Evolutionary conservation across 2,888 invertebrate genomes (phyloP).

Genomic region (Spilosoma lubricipeda): DNA sequence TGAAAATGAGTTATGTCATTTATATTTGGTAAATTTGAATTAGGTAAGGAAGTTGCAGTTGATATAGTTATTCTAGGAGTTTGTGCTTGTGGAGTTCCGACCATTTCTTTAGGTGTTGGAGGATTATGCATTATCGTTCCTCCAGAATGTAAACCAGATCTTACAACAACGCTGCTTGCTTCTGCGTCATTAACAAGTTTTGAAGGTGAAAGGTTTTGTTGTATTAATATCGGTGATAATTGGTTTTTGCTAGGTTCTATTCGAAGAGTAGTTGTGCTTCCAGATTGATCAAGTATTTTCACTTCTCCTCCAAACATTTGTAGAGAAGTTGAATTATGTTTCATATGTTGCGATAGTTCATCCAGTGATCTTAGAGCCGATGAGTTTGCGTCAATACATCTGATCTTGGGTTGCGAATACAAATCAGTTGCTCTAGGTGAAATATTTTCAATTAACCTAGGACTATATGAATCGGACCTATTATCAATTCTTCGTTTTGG

Average conservation of each 20-base stretch:
- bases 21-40: conserved; percentile 84
- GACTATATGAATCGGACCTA: conserved; percentile 75
- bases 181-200: conserved; percentile 79
- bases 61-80: conserved; percentile 86
- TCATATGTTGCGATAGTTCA: conserved; percentile 86
- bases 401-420: conserved; percentile 82
- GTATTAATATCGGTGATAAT: conserved; percentile 85
- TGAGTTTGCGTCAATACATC: conserved; percentile 80
- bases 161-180: conserved; percentile 90
- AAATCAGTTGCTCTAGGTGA: conserved; percentile 76
- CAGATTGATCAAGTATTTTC: conserved; percentile 89
- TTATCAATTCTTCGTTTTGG: conserved; percentile 78
- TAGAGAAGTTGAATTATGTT: conserved; percentile 83
- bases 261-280: conserved; percentile 89
- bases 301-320: conserved; percentile 94
- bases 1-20: conserved; percentile 86
- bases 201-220: conserved; percentile 81
- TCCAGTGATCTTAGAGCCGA: conserved; percentile 84
- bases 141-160: conserved; percentile 93
- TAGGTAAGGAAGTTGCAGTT: conserved; percentile 83
- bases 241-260: conserved; percentile 88
- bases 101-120: conserved; percentile 81
- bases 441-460: conserved; percentile 75
- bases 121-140: conserved; percentile 91
- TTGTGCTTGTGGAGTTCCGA: conserved; percentile 77